Evolutionary conservation across 2,888 invertebrate genomes (phyloP).

Genomic region (Furcula furcula): DNA sequence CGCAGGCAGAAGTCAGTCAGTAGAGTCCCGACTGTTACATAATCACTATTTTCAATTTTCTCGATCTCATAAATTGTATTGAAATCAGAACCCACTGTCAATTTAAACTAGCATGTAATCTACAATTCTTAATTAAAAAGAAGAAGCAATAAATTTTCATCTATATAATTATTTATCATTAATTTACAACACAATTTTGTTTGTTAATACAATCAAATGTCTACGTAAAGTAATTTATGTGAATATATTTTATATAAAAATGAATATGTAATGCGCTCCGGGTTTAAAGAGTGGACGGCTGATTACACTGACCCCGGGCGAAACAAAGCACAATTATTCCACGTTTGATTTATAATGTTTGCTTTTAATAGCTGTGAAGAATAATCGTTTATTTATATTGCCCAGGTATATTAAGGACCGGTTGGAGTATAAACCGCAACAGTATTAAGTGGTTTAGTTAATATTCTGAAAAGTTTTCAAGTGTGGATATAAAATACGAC

Average conservation of each 20-base stretch:
- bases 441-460: too few relatives aligned
- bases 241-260: conserved; percentile 23
- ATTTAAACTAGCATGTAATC: conserved; percentile 14
- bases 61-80: too few relatives aligned
- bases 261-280: conserved; percentile 42
- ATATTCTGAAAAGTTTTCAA: too few relatives aligned
- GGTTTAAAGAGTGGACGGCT: conserved; percentile 52
- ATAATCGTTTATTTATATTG: conserved; percentile 60
- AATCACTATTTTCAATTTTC: too few relatives aligned
- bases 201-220: conserved; percentile 28
- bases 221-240: conserved; percentile 28
- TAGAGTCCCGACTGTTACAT: too few relatives aligned
- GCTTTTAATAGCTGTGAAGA: conserved; percentile 59
- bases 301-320: conserved; percentile 74
- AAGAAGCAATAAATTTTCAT: conserved; percentile 26
- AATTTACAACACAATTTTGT: conserved; percentile 28
- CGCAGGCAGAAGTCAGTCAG: too few relatives aligned
- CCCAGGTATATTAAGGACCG: conserved; percentile 33
- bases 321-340: conserved; percentile 73
- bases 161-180: conserved; percentile 29
- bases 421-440: too few relatives aligned
- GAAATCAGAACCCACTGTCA: too few relatives aligned
- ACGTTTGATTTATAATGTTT: conserved; percentile 68
- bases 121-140: conserved; percentile 28
- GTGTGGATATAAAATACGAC: too few relatives aligned